Percentiles rank a stretch among this genome's conserved stretches.
Evolutionary conservation across 1,140 invertebrate genomes (phyloP).

Genomic region (Penaeus indicus): DNA sequence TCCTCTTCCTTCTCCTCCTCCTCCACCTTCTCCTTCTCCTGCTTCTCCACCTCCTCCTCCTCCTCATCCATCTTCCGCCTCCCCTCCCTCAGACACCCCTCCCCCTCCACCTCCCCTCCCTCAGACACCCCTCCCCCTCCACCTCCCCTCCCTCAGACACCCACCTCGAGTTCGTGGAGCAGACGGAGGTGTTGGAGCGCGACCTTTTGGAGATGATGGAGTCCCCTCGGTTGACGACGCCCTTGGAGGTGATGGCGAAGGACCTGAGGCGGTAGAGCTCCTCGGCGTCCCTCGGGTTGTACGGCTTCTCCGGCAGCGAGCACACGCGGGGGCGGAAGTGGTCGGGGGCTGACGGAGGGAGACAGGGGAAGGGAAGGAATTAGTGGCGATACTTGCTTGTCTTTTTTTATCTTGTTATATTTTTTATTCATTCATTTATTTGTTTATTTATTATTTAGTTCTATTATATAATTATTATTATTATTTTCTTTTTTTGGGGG

Average conservation of each 20-base stretch:
- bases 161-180: slow-evolving; percentile 79
- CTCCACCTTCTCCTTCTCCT: no score
- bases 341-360: slow-evolving; percentile 77
- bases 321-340: slow-evolving; percentile 85
- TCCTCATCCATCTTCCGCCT: no score
- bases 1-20: no score
- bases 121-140: neutral
- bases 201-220: slow-evolving; percentile 85
- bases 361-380: no score
- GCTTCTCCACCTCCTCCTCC: no score
- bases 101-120: neutral
- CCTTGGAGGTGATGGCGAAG: slow-evolving; percentile 90
- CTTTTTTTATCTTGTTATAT: no score
- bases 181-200: slow-evolving; percentile 49
- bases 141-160: neutral
- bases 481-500: no score
- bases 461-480: no score
- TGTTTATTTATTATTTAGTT: no score
- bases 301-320: slow-evolving; percentile 84
- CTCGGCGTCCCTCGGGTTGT: slow-evolving; percentile 82
- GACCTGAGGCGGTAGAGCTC: slow-evolving; percentile 87
- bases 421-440: no score
- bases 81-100: no score
- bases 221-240: slow-evolving; percentile 90
- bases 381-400: no score